Conservation (phyloP, 2,888 invertebrate genomes). For the Camponotus fellah region DNA sequence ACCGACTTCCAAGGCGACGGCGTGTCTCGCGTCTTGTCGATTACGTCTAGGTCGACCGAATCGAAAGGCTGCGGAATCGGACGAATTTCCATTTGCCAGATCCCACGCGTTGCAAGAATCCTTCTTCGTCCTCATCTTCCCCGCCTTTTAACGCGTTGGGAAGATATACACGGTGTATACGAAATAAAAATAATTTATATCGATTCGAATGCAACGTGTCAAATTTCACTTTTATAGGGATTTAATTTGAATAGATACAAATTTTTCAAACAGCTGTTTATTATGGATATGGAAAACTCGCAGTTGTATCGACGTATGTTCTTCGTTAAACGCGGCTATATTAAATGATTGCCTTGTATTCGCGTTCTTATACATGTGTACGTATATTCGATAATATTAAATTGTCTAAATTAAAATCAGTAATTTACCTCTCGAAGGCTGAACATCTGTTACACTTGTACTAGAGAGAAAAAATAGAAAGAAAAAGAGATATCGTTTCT, state of each 20-base stretch:
- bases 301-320: neutral
- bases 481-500: neutral
- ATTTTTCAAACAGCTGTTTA: neutral
- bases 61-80: conserved; percentile 2
- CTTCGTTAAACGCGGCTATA: neutral
- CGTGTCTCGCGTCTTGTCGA: conserved; percentile 43
- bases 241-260: neutral
- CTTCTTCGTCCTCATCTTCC: neutral
- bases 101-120: neutral
- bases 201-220: neutral
- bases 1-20: conserved; percentile 54
- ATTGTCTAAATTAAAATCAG: neutral
- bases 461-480: neutral
- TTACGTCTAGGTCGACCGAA: conserved; percentile 19
- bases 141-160: neutral
- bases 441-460: neutral
- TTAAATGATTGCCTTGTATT: neutral
- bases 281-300: neutral
- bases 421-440: neutral
- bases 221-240: neutral
- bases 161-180: neutral
- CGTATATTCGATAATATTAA: neutral
- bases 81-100: neutral
- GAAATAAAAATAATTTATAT: neutral
- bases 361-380: neutral